phyloP scores from a whole-genome alignment of 2,888 invertebrate species.

The Lepidocyrtinus sp. region DNA sequence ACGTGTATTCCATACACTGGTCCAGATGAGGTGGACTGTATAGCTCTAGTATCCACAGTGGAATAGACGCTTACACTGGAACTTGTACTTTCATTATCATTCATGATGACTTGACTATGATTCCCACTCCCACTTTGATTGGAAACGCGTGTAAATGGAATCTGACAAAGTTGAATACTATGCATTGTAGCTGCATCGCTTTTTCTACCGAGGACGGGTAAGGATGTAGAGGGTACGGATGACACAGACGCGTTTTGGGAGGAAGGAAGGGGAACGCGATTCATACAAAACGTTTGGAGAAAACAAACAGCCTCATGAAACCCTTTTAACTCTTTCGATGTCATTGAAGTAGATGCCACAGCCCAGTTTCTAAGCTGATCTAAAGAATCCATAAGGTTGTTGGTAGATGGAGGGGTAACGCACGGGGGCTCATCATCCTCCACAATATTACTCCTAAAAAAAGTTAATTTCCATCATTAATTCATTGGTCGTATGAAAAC shows the following conservation, averaged over 20 bases:
- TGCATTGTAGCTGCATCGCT: no score
- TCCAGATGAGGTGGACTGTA: no score
- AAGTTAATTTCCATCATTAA: no score
- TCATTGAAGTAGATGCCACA: background rate
- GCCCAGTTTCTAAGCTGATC: conserved; percentile 37
- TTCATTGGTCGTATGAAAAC: no score
- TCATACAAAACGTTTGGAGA: conserved; percentile 27
- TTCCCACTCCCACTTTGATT: no score
- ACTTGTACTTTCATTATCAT: background rate
- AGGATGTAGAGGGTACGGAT: background rate
- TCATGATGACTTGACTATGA: no score
- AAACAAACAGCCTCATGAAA: conserved; percentile 28
- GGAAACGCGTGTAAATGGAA: no score
- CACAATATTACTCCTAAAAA: conserved; percentile 7
- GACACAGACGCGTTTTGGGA: background rate
- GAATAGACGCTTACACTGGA: background rate
- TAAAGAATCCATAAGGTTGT: background rate
- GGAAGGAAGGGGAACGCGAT: background rate
- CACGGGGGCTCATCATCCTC: conserved; percentile 14
- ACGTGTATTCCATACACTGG: no score
- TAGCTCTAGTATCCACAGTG: background rate
- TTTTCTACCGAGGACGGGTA: no score
- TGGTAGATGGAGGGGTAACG: background rate
- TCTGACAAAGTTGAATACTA: no score
- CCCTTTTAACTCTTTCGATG: background rate